Evolutionary conservation across 2,113 vertebrate genomes (phyloP).

Genomic region (Ophiodon elongatus): DNA sequence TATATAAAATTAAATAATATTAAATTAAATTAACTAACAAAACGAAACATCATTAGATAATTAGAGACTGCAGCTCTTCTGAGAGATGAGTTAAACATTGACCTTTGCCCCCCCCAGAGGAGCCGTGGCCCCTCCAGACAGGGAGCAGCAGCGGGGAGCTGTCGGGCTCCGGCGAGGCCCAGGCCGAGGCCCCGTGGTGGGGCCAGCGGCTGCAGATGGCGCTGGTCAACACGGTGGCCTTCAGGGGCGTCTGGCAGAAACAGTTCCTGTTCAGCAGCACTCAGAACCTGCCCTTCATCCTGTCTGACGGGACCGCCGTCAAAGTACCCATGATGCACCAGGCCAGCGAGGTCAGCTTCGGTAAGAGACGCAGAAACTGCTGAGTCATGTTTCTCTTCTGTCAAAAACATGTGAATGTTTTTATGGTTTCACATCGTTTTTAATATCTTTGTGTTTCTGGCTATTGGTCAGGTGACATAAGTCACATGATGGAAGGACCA

Average conservation of each 20-base stretch:
- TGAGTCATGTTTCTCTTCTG: too few relatives aligned
- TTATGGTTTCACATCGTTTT: too few relatives aligned
- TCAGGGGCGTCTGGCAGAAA: constrained; percentile 90
- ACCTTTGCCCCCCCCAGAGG: constrained; percentile 52
- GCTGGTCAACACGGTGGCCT: constrained; percentile 88
- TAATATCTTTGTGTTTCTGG: background rate
- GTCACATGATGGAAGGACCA: background rate
- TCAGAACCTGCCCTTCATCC: constrained; percentile 88
- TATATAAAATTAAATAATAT: too few relatives aligned
- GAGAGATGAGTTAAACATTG: background rate
- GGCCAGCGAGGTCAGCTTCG: constrained; percentile 88
- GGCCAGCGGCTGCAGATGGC: constrained; percentile 79
- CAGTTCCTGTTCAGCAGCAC: constrained; percentile 88
- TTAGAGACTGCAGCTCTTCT: too few relatives aligned
- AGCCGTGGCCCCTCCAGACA: constrained; percentile 63
- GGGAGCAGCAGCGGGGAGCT: constrained; percentile 75
- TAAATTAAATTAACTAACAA: too few relatives aligned
- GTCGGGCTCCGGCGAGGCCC: constrained; percentile 76
- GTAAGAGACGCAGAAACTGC: constrained; percentile 79
- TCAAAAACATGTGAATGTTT: too few relatives aligned
- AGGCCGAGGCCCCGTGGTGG: constrained; percentile 34
- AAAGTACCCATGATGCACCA: constrained; percentile 94
- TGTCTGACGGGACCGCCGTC: constrained; percentile 79
- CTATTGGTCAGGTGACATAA: background rate
- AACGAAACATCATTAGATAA: too few relatives aligned